Percentiles rank a stretch among this genome's conserved stretches.
Evolutionary conservation across 2,113 vertebrate species (phyloP).

Genomic region (Serilophus lunatus): DNA sequence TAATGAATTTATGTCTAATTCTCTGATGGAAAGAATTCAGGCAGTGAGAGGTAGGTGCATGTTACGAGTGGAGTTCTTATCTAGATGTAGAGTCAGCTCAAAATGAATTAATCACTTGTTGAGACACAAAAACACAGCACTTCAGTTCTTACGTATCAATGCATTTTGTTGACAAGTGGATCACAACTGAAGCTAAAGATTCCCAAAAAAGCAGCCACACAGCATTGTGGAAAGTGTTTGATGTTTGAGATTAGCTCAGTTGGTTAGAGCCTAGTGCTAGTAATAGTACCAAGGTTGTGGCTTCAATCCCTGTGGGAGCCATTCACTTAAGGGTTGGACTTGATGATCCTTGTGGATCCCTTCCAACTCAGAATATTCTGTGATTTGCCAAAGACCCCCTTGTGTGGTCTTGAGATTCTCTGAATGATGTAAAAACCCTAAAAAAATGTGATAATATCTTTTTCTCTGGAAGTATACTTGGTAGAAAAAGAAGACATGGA

Average conservation of each 20-base stretch:
- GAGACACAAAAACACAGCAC: neutral
- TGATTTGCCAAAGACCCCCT: neutral
- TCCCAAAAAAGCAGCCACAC: neutral
- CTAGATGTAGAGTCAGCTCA: neutral
- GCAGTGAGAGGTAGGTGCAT: neutral
- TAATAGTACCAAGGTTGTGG: neutral
- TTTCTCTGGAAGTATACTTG: neutral
- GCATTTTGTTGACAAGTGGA: neutral
- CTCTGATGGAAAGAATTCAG: neutral
- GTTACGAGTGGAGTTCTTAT: neutral
- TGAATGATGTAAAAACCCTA: neutral
- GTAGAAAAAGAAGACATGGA: neutral
- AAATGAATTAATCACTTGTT: neutral
- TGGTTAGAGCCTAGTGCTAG: neutral
- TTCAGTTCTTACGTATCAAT: neutral
- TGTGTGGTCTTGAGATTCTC: slow-evolving; percentile 22
- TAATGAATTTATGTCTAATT: neutral
- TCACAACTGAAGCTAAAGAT: neutral
- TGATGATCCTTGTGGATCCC: neutral
- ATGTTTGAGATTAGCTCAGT: neutral
- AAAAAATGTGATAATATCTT: neutral
- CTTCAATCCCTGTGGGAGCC: neutral
- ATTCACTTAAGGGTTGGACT: neutral
- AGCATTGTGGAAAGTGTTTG: neutral
- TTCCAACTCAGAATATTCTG: neutral